A percentile compares a stretch with the other conserved stretches of the same genome.
Conservation (phyloP, 1,140 invertebrate species). For the Ruditapes philippinarum region DNA sequence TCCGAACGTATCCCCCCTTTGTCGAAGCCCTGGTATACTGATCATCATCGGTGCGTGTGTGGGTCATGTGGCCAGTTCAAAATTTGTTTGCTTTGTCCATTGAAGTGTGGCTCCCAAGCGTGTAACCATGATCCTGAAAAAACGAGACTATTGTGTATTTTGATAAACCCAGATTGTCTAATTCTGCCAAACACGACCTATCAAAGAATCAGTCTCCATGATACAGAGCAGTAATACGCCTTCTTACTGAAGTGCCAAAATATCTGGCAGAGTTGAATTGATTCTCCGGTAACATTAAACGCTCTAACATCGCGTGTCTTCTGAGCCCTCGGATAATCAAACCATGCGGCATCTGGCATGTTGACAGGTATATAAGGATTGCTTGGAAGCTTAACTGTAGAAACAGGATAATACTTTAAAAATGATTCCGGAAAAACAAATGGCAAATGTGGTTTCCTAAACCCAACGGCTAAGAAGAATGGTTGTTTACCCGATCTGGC, state of each 20-base stretch:
- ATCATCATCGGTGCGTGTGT: slow-evolving; percentile 74
- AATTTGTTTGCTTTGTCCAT: slow-evolving; percentile 76
- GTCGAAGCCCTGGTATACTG: slow-evolving; percentile 66
- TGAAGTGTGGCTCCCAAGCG: slow-evolving; percentile 72
- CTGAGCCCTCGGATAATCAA: background rate
- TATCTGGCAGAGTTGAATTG: slow-evolving; percentile 59
- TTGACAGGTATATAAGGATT: slow-evolving; percentile 52
- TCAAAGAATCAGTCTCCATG: slow-evolving; percentile 68
- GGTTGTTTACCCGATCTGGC: slow-evolving; percentile 81
- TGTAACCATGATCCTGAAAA: slow-evolving; percentile 75
- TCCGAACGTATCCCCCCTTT: slow-evolving; percentile 28
- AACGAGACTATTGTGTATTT: slow-evolving; percentile 74
- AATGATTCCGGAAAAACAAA: slow-evolving; percentile 70
- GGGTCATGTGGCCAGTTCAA: slow-evolving; percentile 74
- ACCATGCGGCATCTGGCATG: slow-evolving; percentile 54
- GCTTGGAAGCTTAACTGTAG: slow-evolving; percentile 37
- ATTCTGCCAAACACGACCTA: slow-evolving; percentile 69
- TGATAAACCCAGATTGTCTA: slow-evolving; percentile 68
- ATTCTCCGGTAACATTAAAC: slow-evolving; percentile 9
- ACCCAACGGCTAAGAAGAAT: slow-evolving; percentile 75
- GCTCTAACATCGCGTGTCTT: background rate
- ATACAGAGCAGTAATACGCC: slow-evolving; percentile 71
- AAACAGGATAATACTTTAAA: slow-evolving; percentile 80
- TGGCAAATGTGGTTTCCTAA: slow-evolving; percentile 73
- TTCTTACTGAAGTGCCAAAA: slow-evolving; percentile 47